These are phyloP conservation scores for Planococcus citri DNA, from an alignment of 1,140 invertebrate genomes.

Conservation along the genomic window DNA sequence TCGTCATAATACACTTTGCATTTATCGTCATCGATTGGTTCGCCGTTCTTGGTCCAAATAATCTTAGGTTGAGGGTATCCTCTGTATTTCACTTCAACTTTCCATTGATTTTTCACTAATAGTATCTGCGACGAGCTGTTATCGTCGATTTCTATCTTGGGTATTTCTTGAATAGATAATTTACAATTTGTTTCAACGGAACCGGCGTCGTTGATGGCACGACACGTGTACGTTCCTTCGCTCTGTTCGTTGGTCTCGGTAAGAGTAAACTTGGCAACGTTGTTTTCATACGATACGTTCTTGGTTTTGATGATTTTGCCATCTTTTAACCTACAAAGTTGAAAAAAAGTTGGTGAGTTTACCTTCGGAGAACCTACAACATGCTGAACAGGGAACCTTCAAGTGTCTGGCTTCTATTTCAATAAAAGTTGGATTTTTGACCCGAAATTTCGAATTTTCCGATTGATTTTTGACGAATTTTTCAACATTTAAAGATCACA, in stretches of 20 bases:
- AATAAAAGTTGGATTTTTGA: too few species aligned
- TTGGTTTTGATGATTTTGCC: slow-evolving; percentile 35
- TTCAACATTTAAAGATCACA: too few species aligned
- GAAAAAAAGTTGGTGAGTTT: background rate
- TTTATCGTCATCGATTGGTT: slow-evolving; percentile 38
- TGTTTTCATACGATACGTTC: slow-evolving; percentile 53
- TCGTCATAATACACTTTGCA: slow-evolving; percentile 45
- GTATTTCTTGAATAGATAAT: slow-evolving; percentile 51
- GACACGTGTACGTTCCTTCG: slow-evolving; percentile 55
- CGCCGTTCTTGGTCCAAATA: slow-evolving; percentile 49
- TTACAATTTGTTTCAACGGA: slow-evolving; percentile 51
- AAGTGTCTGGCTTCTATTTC: too few species aligned
- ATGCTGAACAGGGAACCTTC: too few species aligned
- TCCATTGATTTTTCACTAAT: slow-evolving; percentile 46
- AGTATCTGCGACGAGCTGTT: slow-evolving; percentile 45
- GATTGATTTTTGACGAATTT: too few species aligned
- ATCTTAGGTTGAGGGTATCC: slow-evolving; percentile 55
- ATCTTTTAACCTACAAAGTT: slow-evolving; percentile 37
- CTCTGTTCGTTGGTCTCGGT: slow-evolving; percentile 47
- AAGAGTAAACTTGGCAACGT: slow-evolving; percentile 57
- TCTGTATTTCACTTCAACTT: slow-evolving; percentile 43
- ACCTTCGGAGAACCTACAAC: too few species aligned
- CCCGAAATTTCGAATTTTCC: too few species aligned
- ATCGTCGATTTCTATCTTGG: slow-evolving; percentile 46
- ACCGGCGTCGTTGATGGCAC: slow-evolving; percentile 58